Evolutionary conservation across 2,113 vertebrate species (phyloP).

Genomic region (Eurypyga helias): DNA sequence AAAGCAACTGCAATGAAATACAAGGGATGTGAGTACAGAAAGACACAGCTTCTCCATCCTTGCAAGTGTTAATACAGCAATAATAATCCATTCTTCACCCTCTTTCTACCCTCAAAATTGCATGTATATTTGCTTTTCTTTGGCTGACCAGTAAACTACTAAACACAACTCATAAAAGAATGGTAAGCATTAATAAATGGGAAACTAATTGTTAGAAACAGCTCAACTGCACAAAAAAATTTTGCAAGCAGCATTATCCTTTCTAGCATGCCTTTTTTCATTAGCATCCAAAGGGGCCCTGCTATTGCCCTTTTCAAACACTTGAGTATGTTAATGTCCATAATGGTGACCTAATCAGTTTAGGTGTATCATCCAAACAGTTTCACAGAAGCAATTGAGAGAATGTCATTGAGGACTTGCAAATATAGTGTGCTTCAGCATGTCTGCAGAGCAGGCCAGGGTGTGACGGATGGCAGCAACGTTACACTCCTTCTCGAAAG

Average conservation of each 20-base stretch:
- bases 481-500: neutral
- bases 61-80: neutral
- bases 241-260: slow-evolving; percentile 15
- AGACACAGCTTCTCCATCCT: neutral
- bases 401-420: slow-evolving; percentile 8
- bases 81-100: neutral
- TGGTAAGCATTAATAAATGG: neutral
- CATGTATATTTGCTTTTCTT: neutral
- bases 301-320: slow-evolving; percentile 49
- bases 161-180: slow-evolving; percentile 4
- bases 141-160: slow-evolving; percentile 46
- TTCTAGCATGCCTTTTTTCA: slow-evolving; percentile 61
- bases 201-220: slow-evolving; percentile 36
- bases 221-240: neutral
- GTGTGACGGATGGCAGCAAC: neutral
- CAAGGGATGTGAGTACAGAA: neutral
- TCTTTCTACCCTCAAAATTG: neutral
- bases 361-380: slow-evolving; percentile 36
- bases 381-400: slow-evolving; percentile 13
- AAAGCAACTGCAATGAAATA: neutral
- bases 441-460: neutral
- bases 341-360: slow-evolving; percentile 54
- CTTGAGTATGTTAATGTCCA: slow-evolving; percentile 54
- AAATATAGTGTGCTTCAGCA: slow-evolving; percentile 34
- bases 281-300: slow-evolving; percentile 18